Percentiles rank a stretch among this genome's conserved stretches.
Conservation (phyloP, 37 sponge, comb jelly and placozoan species). For the Corticium candelabrum region DNA sequence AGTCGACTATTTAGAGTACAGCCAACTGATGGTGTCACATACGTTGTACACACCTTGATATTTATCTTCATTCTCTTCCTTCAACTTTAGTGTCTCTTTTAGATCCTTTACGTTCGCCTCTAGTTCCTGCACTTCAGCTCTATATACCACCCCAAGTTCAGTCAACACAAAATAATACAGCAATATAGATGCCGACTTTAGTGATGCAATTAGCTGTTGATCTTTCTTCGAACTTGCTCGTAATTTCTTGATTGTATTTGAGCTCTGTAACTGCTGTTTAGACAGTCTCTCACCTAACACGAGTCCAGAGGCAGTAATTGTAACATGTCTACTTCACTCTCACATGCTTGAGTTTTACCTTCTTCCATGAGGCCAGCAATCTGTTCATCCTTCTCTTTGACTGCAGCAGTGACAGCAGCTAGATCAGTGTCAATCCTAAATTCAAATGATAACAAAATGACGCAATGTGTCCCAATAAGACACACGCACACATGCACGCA, state of each 20-base stretch:
- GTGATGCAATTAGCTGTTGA: constrained; percentile 49
- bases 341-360: constrained; percentile 22
- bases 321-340: background rate
- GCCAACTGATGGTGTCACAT: background rate
- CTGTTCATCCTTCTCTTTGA: constrained; percentile 53
- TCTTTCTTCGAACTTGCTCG: constrained; percentile 68
- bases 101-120: constrained; percentile 37
- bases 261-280: constrained; percentile 70
- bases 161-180: too few species aligned
- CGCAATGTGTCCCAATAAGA: background rate
- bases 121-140: constrained; percentile 51
- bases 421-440: background rate
- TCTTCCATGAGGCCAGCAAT: constrained; percentile 69
- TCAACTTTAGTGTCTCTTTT: constrained; percentile 55
- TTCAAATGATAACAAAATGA: background rate
- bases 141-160: too few species aligned
- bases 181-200: too few species aligned
- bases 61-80: constrained; percentile 60
- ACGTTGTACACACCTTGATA: constrained; percentile 45
- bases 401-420: background rate
- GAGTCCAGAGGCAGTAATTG: background rate
- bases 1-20: background rate
- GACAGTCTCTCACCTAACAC: constrained; percentile 67
- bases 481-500: background rate
- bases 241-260: constrained; percentile 82